Percentiles rank a stretch among this genome's conserved stretches.
Evolutionary conservation across 1,140 invertebrate species (phyloP).

Genomic region (Fragariocoptes setiger): DNA sequence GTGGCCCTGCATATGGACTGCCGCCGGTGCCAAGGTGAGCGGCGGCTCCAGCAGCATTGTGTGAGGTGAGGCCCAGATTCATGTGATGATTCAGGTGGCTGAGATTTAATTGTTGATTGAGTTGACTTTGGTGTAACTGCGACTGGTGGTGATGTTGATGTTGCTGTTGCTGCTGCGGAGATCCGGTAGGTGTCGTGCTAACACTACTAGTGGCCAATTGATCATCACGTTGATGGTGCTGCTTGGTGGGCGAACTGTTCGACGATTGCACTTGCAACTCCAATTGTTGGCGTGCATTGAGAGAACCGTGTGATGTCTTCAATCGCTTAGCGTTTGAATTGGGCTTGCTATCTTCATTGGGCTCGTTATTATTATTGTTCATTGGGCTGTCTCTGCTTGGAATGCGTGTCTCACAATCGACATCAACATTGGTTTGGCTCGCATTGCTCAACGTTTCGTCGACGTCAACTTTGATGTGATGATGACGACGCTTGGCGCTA

Average conservation of each 20-base stretch:
- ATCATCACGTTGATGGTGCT: background rate
- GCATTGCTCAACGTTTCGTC: too few species aligned
- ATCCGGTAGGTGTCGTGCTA: background rate
- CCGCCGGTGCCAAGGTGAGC: background rate
- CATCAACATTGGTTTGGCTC: too few species aligned
- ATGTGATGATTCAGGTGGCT: background rate
- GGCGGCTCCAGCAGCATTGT: conserved; percentile 1
- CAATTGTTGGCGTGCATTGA: background rate
- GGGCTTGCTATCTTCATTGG: background rate
- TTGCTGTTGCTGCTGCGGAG: background rate
- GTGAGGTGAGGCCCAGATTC: background rate
- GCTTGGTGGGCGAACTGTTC: background rate
- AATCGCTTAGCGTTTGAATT: background rate
- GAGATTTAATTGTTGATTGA: background rate
- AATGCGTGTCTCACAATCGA: too few species aligned
- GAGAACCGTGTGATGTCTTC: background rate
- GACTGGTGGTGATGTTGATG: background rate
- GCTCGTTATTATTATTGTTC: background rate
- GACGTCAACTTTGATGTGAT: too few species aligned
- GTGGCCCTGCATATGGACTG: too few species aligned
- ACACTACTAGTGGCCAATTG: background rate
- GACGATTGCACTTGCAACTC: too few species aligned
- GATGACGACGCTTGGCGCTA: background rate
- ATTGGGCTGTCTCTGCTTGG: background rate
- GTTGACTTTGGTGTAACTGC: background rate